Conservation (phyloP, 1,140 invertebrate species). For the Phocides pigmalion region DNA sequence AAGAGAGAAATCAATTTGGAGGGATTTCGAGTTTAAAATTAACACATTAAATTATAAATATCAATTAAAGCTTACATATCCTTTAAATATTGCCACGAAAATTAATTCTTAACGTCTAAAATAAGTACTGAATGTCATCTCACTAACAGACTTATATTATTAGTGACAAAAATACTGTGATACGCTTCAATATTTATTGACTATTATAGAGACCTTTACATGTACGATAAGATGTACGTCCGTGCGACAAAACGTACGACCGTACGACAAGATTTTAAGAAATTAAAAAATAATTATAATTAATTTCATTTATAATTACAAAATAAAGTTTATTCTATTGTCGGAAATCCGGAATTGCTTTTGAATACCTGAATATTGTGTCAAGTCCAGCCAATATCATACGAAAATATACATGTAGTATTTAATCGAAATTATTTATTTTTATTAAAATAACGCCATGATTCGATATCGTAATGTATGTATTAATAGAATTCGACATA, state of each 20-base stretch:
- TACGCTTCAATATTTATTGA: slow-evolving; percentile 42
- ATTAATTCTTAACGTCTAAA: slow-evolving; percentile 42
- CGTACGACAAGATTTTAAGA: too few species aligned
- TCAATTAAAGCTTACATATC: slow-evolving; percentile 70
- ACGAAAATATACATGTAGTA: too few species aligned
- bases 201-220: slow-evolving; percentile 41
- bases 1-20: slow-evolving; percentile 54
- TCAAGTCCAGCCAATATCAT: too few species aligned
- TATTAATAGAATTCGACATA: too few species aligned
- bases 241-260: not conserved
- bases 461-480: too few species aligned
- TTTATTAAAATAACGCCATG: too few species aligned
- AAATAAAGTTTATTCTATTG: too few species aligned
- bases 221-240: slow-evolving; percentile 13
- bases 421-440: too few species aligned
- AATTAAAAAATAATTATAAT: too few species aligned
- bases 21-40: slow-evolving; percentile 55
- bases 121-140: slow-evolving; percentile 55
- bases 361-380: too few species aligned
- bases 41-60: slow-evolving; percentile 54
- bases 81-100: slow-evolving; percentile 58
- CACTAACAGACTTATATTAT: slow-evolving; percentile 51
- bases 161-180: slow-evolving; percentile 53
- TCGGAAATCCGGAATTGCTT: too few species aligned
- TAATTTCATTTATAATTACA: too few species aligned